Conservation (phyloP, 2,888 invertebrate genomes). For the Dynastes hyllus region DNA sequence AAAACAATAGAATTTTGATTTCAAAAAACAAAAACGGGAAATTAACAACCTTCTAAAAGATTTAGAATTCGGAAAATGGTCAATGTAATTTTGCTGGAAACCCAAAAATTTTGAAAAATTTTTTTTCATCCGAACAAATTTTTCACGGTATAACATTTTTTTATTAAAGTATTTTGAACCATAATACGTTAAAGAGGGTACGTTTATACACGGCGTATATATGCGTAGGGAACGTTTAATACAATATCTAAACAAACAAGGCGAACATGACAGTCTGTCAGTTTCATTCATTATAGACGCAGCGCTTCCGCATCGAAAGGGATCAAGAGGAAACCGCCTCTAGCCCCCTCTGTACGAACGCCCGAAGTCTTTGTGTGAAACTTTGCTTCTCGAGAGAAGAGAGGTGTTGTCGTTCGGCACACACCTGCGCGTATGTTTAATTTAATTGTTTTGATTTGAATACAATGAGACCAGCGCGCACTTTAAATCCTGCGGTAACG, state of each 20-base stretch:
- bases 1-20: too few species aligned
- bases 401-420: conserved; percentile 43
- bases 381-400: conserved; percentile 3
- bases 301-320: conserved; percentile 41
- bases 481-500: conserved; percentile 4
- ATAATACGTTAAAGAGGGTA: neutral
- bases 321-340: conserved; percentile 39
- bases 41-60: too few species aligned
- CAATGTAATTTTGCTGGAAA: too few species aligned
- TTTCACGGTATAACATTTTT: neutral
- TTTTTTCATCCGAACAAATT: neutral
- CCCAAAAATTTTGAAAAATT: too few species aligned
- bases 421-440: conserved; percentile 40
- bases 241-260: conserved; percentile 37
- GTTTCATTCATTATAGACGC: conserved; percentile 37
- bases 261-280: conserved; percentile 42
- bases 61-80: too few species aligned
- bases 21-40: too few species aligned
- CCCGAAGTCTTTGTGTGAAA: conserved; percentile 31
- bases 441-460: conserved; percentile 46
- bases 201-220: neutral
- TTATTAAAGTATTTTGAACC: neutral
- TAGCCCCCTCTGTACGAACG: conserved; percentile 13
- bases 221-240: conserved; percentile 22
- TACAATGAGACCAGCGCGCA: conserved; percentile 32